Conservation (phyloP, 2,113 vertebrate genomes). For the Rhinichthys klamathensis region DNA sequence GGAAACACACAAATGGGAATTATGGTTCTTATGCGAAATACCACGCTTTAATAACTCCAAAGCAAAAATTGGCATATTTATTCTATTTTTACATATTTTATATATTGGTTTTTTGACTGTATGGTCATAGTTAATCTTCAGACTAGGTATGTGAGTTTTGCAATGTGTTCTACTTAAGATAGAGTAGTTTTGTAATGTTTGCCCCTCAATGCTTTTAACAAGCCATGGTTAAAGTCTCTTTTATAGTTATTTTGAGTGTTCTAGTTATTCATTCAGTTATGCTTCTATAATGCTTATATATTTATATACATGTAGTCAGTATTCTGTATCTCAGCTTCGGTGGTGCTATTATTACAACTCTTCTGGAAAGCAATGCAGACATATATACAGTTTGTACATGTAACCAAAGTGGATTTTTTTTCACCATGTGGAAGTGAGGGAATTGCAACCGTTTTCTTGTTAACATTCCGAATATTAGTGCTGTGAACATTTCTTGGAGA, state of each 20-base stretch:
- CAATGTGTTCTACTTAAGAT: neutral
- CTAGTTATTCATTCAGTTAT: constrained; percentile 68
- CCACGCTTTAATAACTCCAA: constrained; percentile 3
- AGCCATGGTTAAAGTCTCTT: constrained; percentile 65
- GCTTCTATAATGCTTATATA: constrained; percentile 46
- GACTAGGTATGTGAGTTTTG: neutral
- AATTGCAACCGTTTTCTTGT: constrained; percentile 53
- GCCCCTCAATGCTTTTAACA: constrained; percentile 50
- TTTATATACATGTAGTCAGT: constrained; percentile 62
- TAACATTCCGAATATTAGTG: constrained; percentile 66
- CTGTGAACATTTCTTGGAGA: constrained; percentile 41
- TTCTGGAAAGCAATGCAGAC: constrained; percentile 60
- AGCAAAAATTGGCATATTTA: constrained; percentile 41
- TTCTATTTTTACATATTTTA: constrained; percentile 1
- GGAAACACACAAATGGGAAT: neutral
- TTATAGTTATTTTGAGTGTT: constrained; percentile 59
- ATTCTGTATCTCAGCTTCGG: constrained; percentile 58
- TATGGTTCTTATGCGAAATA: constrained; percentile 6
- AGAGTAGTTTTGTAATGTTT: constrained; percentile 28
- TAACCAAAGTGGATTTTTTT: constrained; percentile 70
- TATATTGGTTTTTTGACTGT: neutral
- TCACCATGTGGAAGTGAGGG: constrained; percentile 69
- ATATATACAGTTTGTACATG: constrained; percentile 17
- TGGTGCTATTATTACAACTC: constrained; percentile 52
- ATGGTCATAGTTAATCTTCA: constrained; percentile 35